Percentiles rank a stretch among this genome's conserved stretches.
phyloP scores from a whole-genome alignment of 2,113 vertebrate species.

The Tachysurus fulvidraco region DNA sequence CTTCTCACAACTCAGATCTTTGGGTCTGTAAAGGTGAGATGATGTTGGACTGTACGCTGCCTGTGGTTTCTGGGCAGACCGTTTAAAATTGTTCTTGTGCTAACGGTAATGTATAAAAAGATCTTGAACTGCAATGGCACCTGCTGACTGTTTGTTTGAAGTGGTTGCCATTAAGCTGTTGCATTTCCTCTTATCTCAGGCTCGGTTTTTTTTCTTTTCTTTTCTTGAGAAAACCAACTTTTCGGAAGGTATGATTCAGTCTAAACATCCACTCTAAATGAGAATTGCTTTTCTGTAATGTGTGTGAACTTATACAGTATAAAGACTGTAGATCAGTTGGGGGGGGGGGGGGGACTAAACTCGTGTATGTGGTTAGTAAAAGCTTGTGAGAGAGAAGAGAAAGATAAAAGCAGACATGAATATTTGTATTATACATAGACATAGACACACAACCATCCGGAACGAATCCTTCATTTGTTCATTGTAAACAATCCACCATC shows the following conservation, averaged over 20 bases:
- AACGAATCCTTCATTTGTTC: not conserved
- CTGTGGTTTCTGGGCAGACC: conserved; percentile 40
- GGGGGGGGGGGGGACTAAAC: too few relatives aligned
- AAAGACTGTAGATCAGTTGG: not conserved
- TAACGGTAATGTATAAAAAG: conserved; percentile 44
- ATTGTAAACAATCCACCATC: not conserved
- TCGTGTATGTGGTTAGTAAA: not conserved
- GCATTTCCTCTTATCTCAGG: not conserved
- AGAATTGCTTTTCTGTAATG: not conserved
- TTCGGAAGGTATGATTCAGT: not conserved
- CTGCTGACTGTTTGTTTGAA: conserved; percentile 37
- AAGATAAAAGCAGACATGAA: not conserved
- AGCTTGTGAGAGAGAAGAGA: not conserved
- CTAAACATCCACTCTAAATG: not conserved
- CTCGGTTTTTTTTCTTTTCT: conserved; percentile 38
- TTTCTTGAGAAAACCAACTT: conserved; percentile 60
- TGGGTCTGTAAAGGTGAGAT: conserved; percentile 18
- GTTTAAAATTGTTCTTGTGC: conserved; percentile 16
- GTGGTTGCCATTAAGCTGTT: conserved; percentile 25
- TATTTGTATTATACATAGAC: not conserved
- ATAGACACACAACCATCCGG: not conserved
- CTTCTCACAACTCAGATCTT: conserved; percentile 12
- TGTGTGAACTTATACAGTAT: not conserved
- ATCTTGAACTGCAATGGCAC: conserved; percentile 23
- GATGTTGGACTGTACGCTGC: conserved; percentile 9